Base-by-base conservation (phyloP, 1,140 invertebrate species). In the Cydia splendana region DNA sequence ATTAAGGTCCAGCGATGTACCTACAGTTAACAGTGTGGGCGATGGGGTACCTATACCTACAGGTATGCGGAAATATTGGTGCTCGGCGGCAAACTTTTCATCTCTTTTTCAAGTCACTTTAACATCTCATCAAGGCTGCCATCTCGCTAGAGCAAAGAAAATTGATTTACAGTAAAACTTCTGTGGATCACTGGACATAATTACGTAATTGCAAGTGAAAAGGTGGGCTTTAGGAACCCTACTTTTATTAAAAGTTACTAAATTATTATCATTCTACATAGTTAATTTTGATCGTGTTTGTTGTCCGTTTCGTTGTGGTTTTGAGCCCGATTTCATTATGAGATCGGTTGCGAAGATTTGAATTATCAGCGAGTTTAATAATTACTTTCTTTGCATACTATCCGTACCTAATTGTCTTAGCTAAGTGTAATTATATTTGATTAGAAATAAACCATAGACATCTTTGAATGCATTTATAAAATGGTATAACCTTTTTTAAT, bases 121-220 rank as follows among this genome's bases (percentile, higher is more conserved):
- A 76, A 76, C 79, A 75, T 76, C 79, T 80, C 79, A 74, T 80
- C 78, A 80, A 76, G 67, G 51, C 69, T 51, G 42, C 42, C 20
- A 65, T 51, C 34, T 38, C 34, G 34, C 34, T 38, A 38, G 0
- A 38, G 34, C 34, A 65, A 18, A 75, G 77, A 76, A 78, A 80
- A 78, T 80, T 76, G 75, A 80, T 78, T 80, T 80, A 78, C 77
- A 74, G 76, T 80, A 77, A 80, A 45, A n/a, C n/a, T n/a, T n/a
- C n/a, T n/a, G n/a, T n/a, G n/a, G n/a, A n/a, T n/a, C n/a, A n/a
- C 75, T 75, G 51, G 76, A 67, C 62, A 79, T 75, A 79, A 79
- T 77, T 71, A n/a, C n/a, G n/a, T n/a, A n/a, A n/a, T n/a, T n/a
- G n/a, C n/a, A n/a, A n/a, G n/a, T n/a, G n/a, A 75, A 65, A 38